Conservation (phyloP, 2,113 vertebrate genomes). For the Neolamprologus brichardi region DNA sequence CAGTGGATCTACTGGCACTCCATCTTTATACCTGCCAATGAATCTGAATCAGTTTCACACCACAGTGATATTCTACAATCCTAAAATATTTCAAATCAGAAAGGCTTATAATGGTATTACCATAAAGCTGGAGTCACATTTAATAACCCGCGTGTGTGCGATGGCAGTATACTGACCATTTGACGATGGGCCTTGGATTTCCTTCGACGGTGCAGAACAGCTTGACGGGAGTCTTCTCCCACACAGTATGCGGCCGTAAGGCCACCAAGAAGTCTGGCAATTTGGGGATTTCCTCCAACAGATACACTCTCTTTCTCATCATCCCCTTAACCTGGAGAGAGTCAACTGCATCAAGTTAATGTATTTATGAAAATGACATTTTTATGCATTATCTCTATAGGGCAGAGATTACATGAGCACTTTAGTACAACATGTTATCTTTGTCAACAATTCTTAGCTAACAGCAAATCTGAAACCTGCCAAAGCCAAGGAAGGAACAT, state of each 20-base stretch:
- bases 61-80: not conserved
- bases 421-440: not conserved
- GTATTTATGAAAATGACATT: not conserved
- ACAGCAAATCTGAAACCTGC: not conserved
- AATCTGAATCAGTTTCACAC: not conserved
- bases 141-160: not conserved
- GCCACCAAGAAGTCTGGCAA: conserved; percentile 88
- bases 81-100: not conserved
- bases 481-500: not conserved
- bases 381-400: not conserved
- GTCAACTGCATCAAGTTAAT: not conserved
- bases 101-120: not conserved
- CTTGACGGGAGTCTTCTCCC: conserved; percentile 87
- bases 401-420: not conserved
- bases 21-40: conserved; percentile 85
- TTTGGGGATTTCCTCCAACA: conserved; percentile 70
- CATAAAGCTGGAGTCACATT: accelerated
- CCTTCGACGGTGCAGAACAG: conserved; percentile 93
- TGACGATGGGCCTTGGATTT: conserved; percentile 84
- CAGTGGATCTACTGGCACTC: conserved; percentile 78
- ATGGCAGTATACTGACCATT: conserved; percentile 78
- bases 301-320: conserved; percentile 68
- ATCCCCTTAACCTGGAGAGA: conserved; percentile 74
- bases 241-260: conserved; percentile 87
- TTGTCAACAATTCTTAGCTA: not conserved